phyloP scores from a whole-genome alignment of 2,888 invertebrate genomes.

The Gryllus longicercus region DNA sequence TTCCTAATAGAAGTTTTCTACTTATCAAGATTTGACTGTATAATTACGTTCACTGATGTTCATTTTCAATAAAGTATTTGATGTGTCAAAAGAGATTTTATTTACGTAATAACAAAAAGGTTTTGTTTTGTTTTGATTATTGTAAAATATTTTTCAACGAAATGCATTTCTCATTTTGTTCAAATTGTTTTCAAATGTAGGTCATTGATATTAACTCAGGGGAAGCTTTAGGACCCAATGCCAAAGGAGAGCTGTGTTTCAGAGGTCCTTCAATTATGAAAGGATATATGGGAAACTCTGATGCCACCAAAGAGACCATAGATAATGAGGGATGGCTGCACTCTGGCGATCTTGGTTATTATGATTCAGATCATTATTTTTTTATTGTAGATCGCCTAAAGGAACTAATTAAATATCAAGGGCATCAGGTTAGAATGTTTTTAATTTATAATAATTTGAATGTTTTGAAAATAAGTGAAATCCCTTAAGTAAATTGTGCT shows the following conservation, averaged over 20 bases:
- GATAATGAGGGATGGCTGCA: constrained; percentile 73
- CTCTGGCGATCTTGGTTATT: constrained; percentile 80
- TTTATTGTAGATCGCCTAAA: constrained; percentile 82
- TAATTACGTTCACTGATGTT: no score
- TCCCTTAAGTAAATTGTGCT: constrained; percentile 40
- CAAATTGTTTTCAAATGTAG: neutral
- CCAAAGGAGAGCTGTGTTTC: constrained; percentile 80
- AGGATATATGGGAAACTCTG: constrained; percentile 73
- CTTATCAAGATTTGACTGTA: no score
- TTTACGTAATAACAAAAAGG: no score
- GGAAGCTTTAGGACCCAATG: constrained; percentile 45
- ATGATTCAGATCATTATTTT: constrained; percentile 72
- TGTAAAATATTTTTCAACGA: no score
- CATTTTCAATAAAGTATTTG: no score
- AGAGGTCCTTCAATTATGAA: constrained; percentile 79
- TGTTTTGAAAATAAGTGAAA: neutral
- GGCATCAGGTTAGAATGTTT: constrained; percentile 54
- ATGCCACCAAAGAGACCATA: constrained; percentile 61
- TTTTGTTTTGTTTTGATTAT: no score
- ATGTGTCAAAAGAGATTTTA: no score
- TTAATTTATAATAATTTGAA: neutral
- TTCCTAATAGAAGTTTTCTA: no score
- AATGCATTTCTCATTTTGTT: neutral
- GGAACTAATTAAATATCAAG: constrained; percentile 88
- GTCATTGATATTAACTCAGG: no score